Percentiles rank a stretch among this genome's conserved stretches.
Conservation (phyloP, 2,797 vertebrate species). For the Tiaroga cobitis region DNA sequence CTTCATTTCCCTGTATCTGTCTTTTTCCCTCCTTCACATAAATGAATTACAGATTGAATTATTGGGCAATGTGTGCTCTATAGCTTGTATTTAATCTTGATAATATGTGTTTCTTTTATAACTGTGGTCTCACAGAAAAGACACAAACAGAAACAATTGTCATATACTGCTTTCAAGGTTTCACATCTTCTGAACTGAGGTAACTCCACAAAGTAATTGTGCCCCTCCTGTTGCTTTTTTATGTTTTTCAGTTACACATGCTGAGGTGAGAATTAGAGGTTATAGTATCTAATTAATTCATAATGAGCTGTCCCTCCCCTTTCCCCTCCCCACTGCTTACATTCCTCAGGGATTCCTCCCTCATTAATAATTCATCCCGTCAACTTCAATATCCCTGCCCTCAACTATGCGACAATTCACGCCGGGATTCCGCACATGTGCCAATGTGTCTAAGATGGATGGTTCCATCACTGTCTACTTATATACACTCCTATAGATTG, state of each 20-base stretch:
- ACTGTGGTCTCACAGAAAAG: background rate
- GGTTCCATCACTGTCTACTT: constrained; percentile 6
- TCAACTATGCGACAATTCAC: constrained; percentile 30
- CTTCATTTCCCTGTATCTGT: constrained; percentile 8
- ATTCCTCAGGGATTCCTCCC: constrained; percentile 54
- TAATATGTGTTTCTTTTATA: background rate
- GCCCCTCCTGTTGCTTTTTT: background rate
- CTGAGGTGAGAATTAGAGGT: constrained; percentile 42
- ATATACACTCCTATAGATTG: background rate
- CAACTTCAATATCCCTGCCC: constrained; percentile 53
- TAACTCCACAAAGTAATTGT: background rate
- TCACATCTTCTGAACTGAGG: background rate
- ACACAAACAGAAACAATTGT: background rate
- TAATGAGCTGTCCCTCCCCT: constrained; percentile 51
- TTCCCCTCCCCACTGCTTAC: constrained; percentile 42
- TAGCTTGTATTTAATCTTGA: constrained; percentile 5
- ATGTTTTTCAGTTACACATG: background rate
- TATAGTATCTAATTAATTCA: constrained; percentile 54
- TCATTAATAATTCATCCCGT: constrained; percentile 59
- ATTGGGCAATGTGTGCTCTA: background rate
- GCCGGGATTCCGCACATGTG: constrained; percentile 11
- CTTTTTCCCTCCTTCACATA: background rate
- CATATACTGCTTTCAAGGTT: background rate
- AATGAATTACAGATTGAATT: background rate
- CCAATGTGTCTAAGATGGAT: background rate